Evolutionary conservation across 2,797 vertebrate genomes (phyloP).

Genomic region (Mus minutoides): DNA sequence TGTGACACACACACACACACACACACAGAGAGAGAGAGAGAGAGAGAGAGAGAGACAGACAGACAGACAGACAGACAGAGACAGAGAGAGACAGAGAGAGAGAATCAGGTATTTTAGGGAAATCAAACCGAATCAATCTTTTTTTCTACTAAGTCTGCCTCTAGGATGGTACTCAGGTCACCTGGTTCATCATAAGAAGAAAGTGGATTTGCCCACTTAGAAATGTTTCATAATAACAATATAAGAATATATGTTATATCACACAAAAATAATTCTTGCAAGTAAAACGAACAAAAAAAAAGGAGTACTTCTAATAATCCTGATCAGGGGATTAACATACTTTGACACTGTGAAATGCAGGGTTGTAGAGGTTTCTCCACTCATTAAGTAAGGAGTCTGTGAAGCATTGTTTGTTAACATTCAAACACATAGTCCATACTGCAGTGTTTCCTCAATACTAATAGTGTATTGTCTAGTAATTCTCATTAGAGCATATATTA

Average conservation of each 20-base stretch:
- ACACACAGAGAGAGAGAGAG: too few relatives aligned
- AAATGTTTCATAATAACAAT: background rate
- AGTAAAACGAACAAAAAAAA: background rate
- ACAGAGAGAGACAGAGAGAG: too few relatives aligned
- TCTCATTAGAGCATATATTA: background rate
- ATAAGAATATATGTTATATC: conserved; percentile 7
- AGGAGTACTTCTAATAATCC: background rate
- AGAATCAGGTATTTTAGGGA: too few relatives aligned
- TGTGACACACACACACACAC: too few relatives aligned
- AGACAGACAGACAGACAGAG: too few relatives aligned
- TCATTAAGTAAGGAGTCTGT: background rate
- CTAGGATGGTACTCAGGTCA: background rate
- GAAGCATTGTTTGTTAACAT: background rate
- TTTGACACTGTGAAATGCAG: background rate
- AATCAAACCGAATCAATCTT: background rate
- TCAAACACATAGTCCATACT: background rate
- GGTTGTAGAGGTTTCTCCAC: background rate
- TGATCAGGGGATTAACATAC: background rate
- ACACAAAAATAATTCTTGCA: background rate
- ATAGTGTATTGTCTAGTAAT: background rate
- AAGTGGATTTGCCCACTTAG: background rate
- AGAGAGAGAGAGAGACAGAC: too few relatives aligned
- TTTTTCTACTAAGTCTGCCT: background rate
- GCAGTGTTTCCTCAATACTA: conserved; percentile 5
- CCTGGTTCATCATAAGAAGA: background rate